Percentiles rank a stretch among this genome's conserved stretches.
Conservation (phyloP, 1,140 invertebrate species). For the Polyergus mexicanus region DNA sequence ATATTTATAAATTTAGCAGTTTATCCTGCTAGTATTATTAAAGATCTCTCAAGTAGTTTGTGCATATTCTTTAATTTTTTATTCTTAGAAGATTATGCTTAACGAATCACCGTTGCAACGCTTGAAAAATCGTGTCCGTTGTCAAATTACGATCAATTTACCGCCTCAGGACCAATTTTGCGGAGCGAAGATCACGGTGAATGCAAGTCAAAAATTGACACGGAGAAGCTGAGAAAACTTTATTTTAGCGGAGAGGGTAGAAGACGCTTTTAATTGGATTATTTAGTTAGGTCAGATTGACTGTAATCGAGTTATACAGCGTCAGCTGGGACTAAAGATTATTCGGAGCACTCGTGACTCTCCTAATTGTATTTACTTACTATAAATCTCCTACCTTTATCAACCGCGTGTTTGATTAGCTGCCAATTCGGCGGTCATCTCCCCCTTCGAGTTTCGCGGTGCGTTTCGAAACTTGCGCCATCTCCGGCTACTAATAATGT, state of each 20-base stretch:
- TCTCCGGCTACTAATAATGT: conserved; percentile 8
- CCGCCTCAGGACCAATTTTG: neutral
- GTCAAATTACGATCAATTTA: conserved; percentile 44
- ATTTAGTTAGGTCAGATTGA: conserved; percentile 77
- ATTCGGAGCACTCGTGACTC: conserved; percentile 76
- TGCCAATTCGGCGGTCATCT: conserved; percentile 45
- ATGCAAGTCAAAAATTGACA: conserved; percentile 22
- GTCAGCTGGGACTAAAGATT: conserved; percentile 72
- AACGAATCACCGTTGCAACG: conserved; percentile 9
- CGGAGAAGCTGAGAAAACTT: conserved; percentile 44
- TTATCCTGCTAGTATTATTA: neutral
- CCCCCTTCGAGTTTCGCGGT: too few species aligned
- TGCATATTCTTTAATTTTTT: neutral
- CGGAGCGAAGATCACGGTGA: conserved; percentile 9
- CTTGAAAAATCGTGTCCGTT: conserved; percentile 29
- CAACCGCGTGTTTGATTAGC: conserved; percentile 72
- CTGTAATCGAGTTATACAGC: conserved; percentile 71
- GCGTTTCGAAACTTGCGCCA: conserved; percentile 23
- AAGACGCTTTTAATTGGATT: conserved; percentile 76
- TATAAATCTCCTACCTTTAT: conserved; percentile 77
- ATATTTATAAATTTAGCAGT: neutral
- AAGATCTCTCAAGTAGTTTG: neutral
- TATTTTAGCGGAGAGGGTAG: conserved; percentile 3
- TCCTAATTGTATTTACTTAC: conserved; percentile 80
- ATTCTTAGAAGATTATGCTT: neutral